Conservation (phyloP, 2,113 vertebrate species). For the Toxotes jaculatrix region DNA sequence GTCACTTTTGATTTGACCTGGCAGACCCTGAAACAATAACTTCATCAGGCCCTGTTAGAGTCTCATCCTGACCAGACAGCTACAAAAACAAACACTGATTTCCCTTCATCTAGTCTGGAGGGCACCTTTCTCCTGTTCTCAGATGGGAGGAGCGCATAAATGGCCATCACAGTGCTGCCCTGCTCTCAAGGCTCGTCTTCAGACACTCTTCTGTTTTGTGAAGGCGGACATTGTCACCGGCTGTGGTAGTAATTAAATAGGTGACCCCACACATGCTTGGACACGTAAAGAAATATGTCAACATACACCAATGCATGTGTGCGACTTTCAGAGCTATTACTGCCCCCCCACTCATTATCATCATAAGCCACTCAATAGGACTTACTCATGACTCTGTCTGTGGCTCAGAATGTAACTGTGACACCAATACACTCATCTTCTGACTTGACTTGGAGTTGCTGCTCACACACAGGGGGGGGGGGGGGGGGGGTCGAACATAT, state of each 20-base stretch:
- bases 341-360: conserved; percentile 35
- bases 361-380: conserved; percentile 53
- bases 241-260: conserved; percentile 22
- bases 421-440: conserved; percentile 37
- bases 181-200: not conserved
- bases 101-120: conserved; percentile 72
- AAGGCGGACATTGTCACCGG: not conserved
- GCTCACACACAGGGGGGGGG: conserved; percentile 1
- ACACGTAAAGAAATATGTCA: conserved; percentile 26
- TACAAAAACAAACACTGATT: conserved; percentile 76
- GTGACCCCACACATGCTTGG: conserved; percentile 12
- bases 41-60: conserved; percentile 77
- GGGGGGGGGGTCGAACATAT: not conserved
- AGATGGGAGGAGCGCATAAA: conserved; percentile 22
- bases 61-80: conserved; percentile 70
- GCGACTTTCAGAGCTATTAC: conserved; percentile 19
- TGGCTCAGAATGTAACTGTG: conserved; percentile 30
- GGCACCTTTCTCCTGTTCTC: conserved; percentile 70
- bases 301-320: conserved; percentile 2
- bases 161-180: not conserved
- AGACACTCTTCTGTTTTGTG: not conserved
- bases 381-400: conserved; percentile 40
- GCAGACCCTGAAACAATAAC: conserved; percentile 79
- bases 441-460: conserved; percentile 2
- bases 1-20: conserved; percentile 81